phyloP scores from a whole-genome alignment of 2,888 invertebrate species.

The Trilocha varians region DNA sequence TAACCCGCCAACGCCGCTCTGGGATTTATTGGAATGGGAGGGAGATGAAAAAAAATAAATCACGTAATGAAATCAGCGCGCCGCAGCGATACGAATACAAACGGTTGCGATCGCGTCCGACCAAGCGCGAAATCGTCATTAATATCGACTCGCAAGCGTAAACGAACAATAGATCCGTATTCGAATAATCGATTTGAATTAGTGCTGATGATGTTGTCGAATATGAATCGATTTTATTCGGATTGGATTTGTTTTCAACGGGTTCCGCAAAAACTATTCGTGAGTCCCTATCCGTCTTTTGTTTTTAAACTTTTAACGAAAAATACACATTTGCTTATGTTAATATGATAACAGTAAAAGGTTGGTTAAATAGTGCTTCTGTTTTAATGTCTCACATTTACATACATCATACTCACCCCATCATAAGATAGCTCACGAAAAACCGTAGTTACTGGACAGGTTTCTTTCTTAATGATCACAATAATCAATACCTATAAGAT shows the following conservation, averaged over 20 bases:
- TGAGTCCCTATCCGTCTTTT: too few relatives aligned
- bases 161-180: conserved; percentile 15
- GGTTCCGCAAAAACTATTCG: background rate
- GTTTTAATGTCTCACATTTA: too few relatives aligned
- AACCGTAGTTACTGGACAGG: too few relatives aligned
- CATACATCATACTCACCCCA: too few relatives aligned
- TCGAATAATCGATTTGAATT: conserved; percentile 1
- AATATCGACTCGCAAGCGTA: conserved; percentile 35
- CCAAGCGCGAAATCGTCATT: conserved; percentile 58
- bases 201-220: background rate
- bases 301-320: too few relatives aligned
- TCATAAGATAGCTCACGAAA: too few relatives aligned
- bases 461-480: too few relatives aligned
- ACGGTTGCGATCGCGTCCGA: conserved; percentile 37
- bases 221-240: background rate
- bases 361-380: too few relatives aligned
- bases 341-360: too few relatives aligned
- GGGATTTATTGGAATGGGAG: conserved; percentile 55
- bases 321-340: too few relatives aligned
- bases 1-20: conserved; percentile 48
- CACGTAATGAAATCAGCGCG: conserved; percentile 59
- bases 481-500: too few relatives aligned
- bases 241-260: background rate
- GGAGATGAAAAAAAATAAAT: conserved; percentile 54
- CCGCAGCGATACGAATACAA: conserved; percentile 39